Base-by-base conservation (phyloP, 2,888 invertebrate genomes). In the Dynastes hyllus region DNA sequence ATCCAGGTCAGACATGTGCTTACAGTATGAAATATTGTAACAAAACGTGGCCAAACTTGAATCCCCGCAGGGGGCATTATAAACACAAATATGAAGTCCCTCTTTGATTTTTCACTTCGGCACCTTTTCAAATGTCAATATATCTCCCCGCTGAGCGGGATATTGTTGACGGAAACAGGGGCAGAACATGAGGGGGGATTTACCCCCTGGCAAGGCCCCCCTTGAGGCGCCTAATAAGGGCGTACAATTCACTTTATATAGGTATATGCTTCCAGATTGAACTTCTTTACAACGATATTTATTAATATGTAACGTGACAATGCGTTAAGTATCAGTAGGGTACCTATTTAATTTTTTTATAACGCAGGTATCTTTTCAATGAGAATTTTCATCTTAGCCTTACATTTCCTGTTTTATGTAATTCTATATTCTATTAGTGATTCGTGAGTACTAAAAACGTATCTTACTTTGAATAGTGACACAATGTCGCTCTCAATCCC, bases 1-100 rank as follows among this genome's bases (percentile, higher is more conserved):
- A 84, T 82, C 84, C 83, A 83, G 83, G 83, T 82, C 84, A 81
- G 86, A 85, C 87, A 87, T 87, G 87, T 87, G 87, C 86, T 86
- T 81, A 84, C 83, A 82, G 83, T 82, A 83, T 83, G 84, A 86
- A 87, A 87, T 85, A 86, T 84, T 84, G 87, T 86, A 87, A 87
- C 87, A 88, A 87, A 88, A 86, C 87, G 87, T 86, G 87, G 83
- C 87, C 85, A 87, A 87, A 88, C 88, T 88, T 87, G 87, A 88
- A 84, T 84, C 87, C 79, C 86, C 83, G 80, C 85, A 82, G 88
- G 88, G 84, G 86, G 86, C 85, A 86, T 86, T 86, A 86, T 88
- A 89, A 89, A 89, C 88, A 89, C 88, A 88, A 87, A 88, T 87
- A 88, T 78, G 80, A 78, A 77, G 80, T 75, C 78, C 80, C 80